Conservation (phyloP, 2,113 vertebrate genomes). For the Bubo scandiacus region DNA sequence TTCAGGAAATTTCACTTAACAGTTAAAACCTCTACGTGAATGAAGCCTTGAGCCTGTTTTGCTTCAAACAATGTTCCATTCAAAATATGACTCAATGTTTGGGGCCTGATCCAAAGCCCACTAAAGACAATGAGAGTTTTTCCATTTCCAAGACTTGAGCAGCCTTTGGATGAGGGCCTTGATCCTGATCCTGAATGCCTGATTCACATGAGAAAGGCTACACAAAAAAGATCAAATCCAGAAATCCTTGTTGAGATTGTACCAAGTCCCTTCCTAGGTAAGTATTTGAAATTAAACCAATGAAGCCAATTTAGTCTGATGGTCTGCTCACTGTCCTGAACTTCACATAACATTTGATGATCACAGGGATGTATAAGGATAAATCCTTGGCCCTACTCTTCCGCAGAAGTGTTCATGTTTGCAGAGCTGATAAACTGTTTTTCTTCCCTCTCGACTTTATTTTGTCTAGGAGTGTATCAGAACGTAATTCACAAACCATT, state of each 20-base stretch:
- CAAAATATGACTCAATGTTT: constrained; percentile 37
- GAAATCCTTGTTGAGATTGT: background rate
- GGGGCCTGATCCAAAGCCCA: constrained; percentile 43
- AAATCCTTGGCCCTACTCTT: background rate
- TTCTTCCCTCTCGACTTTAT: background rate
- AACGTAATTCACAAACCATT: background rate
- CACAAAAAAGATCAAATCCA: background rate
- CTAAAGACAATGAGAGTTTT: constrained; percentile 54
- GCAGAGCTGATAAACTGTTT: background rate
- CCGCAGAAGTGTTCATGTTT: background rate
- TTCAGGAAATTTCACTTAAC: background rate
- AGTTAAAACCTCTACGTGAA: constrained; percentile 23
- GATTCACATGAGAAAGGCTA: constrained; percentile 2
- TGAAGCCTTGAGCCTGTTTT: constrained; percentile 38
- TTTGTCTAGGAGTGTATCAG: background rate
- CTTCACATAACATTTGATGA: background rate
- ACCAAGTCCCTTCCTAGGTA: background rate
- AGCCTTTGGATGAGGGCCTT: constrained; percentile 38
- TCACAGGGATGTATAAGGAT: background rate
- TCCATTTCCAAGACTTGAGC: constrained; percentile 16
- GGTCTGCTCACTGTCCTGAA: background rate
- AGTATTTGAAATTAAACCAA: background rate
- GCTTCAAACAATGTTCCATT: constrained; percentile 50
- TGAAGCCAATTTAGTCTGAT: background rate
- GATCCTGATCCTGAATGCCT: background rate